Percentiles rank a stretch among this genome's conserved stretches.
Conservation (phyloP, 2,113 vertebrate species). For the Microcebus murinus region DNA sequence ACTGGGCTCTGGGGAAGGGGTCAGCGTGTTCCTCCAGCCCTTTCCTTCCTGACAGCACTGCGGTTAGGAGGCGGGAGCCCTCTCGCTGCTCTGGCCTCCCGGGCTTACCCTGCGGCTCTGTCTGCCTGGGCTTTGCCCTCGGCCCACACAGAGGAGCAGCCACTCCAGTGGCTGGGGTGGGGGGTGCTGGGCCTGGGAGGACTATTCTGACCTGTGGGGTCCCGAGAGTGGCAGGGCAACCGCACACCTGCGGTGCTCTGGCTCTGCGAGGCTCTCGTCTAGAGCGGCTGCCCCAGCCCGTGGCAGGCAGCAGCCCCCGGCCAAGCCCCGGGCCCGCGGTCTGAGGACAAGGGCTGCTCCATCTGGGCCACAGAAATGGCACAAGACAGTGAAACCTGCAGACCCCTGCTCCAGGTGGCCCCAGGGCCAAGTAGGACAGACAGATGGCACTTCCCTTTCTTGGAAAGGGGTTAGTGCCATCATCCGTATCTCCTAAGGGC, state of each 20-base stretch:
- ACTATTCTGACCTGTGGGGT: neutral
- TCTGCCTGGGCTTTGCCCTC: neutral
- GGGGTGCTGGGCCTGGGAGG: neutral
- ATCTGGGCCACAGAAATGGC: neutral
- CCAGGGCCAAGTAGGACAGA: neutral
- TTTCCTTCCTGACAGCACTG: neutral
- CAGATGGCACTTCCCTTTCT: neutral
- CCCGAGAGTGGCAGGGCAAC: neutral
- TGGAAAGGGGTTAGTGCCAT: neutral
- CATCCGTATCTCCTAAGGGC: neutral
- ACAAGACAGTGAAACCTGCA: neutral
- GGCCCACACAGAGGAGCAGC: neutral
- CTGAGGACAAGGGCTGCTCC: neutral
- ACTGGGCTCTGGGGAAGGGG: constrained; percentile 41
- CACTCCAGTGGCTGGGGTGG: neutral
- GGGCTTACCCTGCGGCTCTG: neutral
- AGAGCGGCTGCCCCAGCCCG: neutral
- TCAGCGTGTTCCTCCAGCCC: neutral
- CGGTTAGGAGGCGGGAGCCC: neutral
- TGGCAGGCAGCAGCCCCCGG: neutral
- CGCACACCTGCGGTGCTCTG: neutral
- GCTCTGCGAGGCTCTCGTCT: neutral
- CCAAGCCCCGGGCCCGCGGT: fast-evolving
- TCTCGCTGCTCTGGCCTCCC: neutral
- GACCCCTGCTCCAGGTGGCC: neutral